Base-by-base conservation (phyloP, 2,888 invertebrate genomes). In the Dusona sp. region DNA sequence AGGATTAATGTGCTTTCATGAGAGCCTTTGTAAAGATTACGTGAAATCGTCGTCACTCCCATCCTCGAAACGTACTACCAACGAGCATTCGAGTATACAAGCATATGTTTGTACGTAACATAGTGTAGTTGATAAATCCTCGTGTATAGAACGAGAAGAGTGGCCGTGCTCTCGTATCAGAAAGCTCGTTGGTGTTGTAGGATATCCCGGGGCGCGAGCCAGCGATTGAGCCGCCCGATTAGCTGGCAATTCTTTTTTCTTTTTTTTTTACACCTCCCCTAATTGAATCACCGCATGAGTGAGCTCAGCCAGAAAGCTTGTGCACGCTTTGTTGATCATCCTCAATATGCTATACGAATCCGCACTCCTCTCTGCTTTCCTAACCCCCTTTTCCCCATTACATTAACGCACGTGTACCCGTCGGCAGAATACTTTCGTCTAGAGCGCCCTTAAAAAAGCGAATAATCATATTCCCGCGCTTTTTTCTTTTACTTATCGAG, bases 1-100 rank as follows among this genome's bases (percentile, higher is more conserved):
- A 83, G 72, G 86, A 83, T 86, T 80, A 86, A 86, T 80, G 83
- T 77, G 79, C 80, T 86, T 73, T 83, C 77, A 54, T 79, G 75
- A 80, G 80, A 80, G 86, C 83, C 51, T 75, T 79, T 78, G 79
- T 77, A 54, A 83, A 86, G 79, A 86, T 86, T 86, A 78, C 79
- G 79, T 65, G 77, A 65, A 80, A 75, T 72, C 65, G 79, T 80
- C 80, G 70, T 67, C 54, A 65, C 33, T 29, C 42, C 42, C 42
- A 25, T 70, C 57, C 45, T 45, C 67, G 25, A 38, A 36, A 38
- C 33, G 54, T 45, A 33, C 38, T 22, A 48, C 36, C 45, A 65
- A 45, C 64, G 22, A 70, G 54, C 70, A 79, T 64, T 33, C n/a
- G 33, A 38, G 22, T 72, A 70, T 61, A 54, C 36, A 70, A 51